Percentiles rank a stretch among this genome's conserved stretches.
phyloP scores from a whole-genome alignment of 2,113 vertebrate species.

The Acrocephalus kingi region DNA sequence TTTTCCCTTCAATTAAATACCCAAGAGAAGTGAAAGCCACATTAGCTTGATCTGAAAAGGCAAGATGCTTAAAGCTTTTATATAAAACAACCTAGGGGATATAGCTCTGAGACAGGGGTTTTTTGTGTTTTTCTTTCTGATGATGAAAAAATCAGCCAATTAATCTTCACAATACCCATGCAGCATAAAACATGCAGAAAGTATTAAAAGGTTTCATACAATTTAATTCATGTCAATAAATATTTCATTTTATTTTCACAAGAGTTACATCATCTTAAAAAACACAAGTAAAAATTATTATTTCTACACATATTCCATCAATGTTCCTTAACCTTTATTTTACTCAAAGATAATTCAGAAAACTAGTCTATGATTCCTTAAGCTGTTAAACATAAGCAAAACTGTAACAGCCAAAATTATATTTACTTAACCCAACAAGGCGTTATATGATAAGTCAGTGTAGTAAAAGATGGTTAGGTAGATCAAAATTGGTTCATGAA shows the following conservation, averaged over 20 bases:
- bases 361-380: neutral
- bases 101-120: fast-evolving
- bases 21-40: neutral
- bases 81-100: neutral
- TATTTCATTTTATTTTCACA: neutral
- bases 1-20: neutral
- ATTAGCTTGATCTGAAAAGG: neutral
- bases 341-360: neutral
- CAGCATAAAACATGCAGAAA: neutral
- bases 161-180: neutral
- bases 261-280: neutral
- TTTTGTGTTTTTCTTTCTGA: neutral
- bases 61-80: neutral
- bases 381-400: neutral
- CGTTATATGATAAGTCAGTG: neutral
- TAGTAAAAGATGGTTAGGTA: neutral
- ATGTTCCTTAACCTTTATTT: neutral
- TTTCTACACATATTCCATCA: neutral
- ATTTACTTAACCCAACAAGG: neutral
- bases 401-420: neutral
- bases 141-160: neutral
- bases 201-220: neutral
- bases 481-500: neutral
- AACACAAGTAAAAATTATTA: neutral
- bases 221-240: neutral